Evolutionary conservation across 2,888 invertebrate genomes (phyloP).

Genomic region (Polydesmus complanatus): DNA sequence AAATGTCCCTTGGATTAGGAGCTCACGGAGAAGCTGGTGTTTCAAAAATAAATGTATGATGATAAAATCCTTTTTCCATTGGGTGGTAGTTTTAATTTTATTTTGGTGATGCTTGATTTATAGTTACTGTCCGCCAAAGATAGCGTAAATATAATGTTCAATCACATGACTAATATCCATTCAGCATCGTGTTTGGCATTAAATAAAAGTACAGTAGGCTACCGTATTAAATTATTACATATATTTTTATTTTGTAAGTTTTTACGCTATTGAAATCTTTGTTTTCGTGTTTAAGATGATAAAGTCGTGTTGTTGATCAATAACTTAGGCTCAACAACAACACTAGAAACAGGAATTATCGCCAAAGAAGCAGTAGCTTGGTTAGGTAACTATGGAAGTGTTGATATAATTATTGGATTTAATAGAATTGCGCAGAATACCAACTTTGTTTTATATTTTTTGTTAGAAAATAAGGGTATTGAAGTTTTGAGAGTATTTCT

Average conservation of each 20-base stretch:
- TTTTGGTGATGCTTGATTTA: constrained; percentile 19
- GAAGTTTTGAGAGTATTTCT: constrained; percentile 41
- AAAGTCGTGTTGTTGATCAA: constrained; percentile 39
- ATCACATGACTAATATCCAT: constrained; percentile 31
- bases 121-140: constrained; percentile 31
- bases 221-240: not conserved
- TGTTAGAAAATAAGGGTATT: constrained; percentile 36
- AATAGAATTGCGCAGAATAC: no score
- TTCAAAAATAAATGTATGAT: constrained; percentile 34
- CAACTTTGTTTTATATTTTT: constrained; percentile 8
- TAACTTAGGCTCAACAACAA: constrained; percentile 60
- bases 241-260: constrained; percentile 1
- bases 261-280: no score
- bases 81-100: constrained; percentile 27
- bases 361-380: constrained; percentile 49
- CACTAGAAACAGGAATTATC: constrained; percentile 59
- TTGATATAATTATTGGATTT: not conserved
- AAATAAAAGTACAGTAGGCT: constrained; percentile 24
- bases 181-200: constrained; percentile 28
- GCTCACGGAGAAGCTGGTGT: constrained; percentile 42
- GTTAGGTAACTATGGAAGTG: constrained; percentile 39
- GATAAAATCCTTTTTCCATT: not conserved
- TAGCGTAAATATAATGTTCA: constrained; percentile 33
- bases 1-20: constrained; percentile 53
- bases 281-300: constrained; percentile 13